Evolutionary conservation across 2,113 vertebrate species (phyloP).

Genomic region (Buteo buteo): DNA sequence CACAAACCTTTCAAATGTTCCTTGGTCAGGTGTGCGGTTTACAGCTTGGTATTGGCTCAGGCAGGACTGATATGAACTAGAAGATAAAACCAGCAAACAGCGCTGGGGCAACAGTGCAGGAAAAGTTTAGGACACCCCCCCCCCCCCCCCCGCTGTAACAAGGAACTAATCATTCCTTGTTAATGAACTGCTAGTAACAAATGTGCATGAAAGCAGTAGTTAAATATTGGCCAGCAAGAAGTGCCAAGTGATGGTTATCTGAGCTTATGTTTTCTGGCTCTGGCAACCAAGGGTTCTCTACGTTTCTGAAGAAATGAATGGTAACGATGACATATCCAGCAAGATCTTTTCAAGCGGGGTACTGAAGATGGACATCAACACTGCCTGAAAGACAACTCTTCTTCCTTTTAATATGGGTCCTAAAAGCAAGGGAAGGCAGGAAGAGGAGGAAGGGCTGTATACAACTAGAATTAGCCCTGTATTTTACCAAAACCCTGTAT

Average conservation of each 20-base stretch:
- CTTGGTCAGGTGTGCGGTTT: not conserved
- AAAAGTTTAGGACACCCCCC: not conserved
- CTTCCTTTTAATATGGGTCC: not conserved
- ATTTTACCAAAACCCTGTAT: not conserved
- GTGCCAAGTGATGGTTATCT: not conserved
- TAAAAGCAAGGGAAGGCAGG: not conserved
- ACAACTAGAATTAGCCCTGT: not conserved
- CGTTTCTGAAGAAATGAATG: not conserved
- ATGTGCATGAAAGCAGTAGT: not conserved
- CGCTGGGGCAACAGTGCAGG: not conserved
- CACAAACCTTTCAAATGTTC: not conserved
- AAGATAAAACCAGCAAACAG: not conserved
- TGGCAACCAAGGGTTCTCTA: not conserved
- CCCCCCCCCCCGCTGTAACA: not conserved
- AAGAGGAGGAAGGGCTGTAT: not conserved
- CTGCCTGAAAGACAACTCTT: not conserved
- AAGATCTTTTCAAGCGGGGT: not conserved
- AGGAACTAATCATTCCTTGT: not conserved
- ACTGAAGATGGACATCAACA: not conserved
- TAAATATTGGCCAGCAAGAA: not conserved
- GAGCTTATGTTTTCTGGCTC: not conserved
- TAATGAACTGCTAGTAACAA: not conserved
- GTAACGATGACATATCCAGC: not conserved
- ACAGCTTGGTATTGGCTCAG: not conserved
- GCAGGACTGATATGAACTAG: not conserved